These are phyloP conservation scores for Drosophila auraria DNA, from an alignment of 1,140 invertebrate genomes.

Conservation along the genomic window DNA sequence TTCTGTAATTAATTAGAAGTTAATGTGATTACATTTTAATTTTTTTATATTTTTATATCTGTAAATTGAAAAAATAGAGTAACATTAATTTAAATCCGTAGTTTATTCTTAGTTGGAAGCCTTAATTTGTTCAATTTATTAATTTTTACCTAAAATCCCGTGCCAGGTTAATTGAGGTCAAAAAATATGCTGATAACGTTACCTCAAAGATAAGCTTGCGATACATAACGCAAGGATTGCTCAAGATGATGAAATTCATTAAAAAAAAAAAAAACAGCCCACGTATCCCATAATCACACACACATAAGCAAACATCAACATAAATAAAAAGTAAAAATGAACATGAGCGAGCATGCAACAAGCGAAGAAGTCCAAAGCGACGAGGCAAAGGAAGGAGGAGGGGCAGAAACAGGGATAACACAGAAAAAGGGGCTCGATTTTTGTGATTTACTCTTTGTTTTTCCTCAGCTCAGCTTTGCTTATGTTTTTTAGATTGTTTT, in stretches of 20 bases:
- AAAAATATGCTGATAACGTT: constrained; percentile 13
- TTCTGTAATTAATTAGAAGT: neutral
- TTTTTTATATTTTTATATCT: neutral
- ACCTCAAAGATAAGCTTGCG: constrained; percentile 18
- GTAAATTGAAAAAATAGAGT: no score
- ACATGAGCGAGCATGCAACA: constrained; percentile 71
- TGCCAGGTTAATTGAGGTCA: constrained; percentile 30
- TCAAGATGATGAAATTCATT: constrained; percentile 71
- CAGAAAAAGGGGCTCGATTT: constrained; percentile 75
- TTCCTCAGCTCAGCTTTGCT: constrained; percentile 38
- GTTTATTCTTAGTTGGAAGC: no score
- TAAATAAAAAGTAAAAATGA: constrained; percentile 38
- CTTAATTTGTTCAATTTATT: no score
- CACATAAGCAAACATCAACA: neutral
- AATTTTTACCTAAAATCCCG: neutral
- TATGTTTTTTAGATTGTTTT: constrained; percentile 36
- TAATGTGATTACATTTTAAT: neutral
- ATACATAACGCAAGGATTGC: constrained; percentile 65
- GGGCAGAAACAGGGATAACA: constrained; percentile 16
- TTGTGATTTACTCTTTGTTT: constrained; percentile 59
- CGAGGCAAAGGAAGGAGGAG: constrained; percentile 4
- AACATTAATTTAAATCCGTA: no score
- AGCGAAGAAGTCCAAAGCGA: constrained; percentile 41
- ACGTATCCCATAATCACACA: constrained; percentile 1
- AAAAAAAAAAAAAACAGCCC: constrained; percentile 19